Percentiles rank a stretch among this genome's conserved stretches.
These are phyloP conservation scores for Parascotia fuliginaria DNA, from an alignment of 2,888 invertebrate genomes.

Conservation along the genomic window DNA sequence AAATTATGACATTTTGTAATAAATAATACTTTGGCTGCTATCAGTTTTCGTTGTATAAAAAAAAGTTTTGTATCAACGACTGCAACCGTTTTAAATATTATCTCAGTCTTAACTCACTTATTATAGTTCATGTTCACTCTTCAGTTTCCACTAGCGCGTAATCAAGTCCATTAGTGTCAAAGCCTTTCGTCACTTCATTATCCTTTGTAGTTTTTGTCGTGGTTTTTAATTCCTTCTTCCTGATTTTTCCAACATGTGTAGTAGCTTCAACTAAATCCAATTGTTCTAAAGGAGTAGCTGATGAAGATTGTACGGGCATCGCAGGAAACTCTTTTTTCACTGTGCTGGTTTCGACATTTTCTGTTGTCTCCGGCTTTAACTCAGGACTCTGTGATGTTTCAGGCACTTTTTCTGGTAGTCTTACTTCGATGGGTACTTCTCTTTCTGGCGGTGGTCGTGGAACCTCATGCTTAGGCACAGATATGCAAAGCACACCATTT, in stretches of 20 bases:
- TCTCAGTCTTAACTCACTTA: slow-evolving; percentile 70
- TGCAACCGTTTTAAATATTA: slow-evolving; percentile 42
- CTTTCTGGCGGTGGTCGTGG: slow-evolving; percentile 75
- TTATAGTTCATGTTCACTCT: slow-evolving; percentile 53
- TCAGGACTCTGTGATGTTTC: slow-evolving; percentile 46
- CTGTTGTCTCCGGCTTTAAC: slow-evolving; percentile 32
- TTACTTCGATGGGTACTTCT: slow-evolving; percentile 72
- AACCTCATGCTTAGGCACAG: slow-evolving; percentile 72
- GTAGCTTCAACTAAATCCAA: slow-evolving; percentile 68
- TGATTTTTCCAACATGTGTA: slow-evolving; percentile 76
- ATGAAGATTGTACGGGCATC: slow-evolving; percentile 30
- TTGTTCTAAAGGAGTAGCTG: slow-evolving; percentile 58
- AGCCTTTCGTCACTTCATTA: slow-evolving; percentile 75
- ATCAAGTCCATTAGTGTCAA: slow-evolving; percentile 69
- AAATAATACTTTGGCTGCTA: slow-evolving; percentile 22
- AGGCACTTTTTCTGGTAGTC: slow-evolving; percentile 44
- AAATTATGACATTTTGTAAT: slow-evolving; percentile 9
- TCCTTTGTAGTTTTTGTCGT: slow-evolving; percentile 69
- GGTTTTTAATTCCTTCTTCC: slow-evolving; percentile 77
- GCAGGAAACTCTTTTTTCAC: slow-evolving; percentile 28
- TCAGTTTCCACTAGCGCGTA: slow-evolving; percentile 62
- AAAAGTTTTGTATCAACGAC: slow-evolving; percentile 34
- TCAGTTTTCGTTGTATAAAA: slow-evolving; percentile 39
- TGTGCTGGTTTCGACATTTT: slow-evolving; percentile 37
- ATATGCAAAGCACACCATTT: slow-evolving; percentile 65